Evolutionary conservation across 2,797 vertebrate genomes (phyloP), one percentile per base, ranked within the genome.

Genomic region (Chromobotia macracanthus): DNA sequence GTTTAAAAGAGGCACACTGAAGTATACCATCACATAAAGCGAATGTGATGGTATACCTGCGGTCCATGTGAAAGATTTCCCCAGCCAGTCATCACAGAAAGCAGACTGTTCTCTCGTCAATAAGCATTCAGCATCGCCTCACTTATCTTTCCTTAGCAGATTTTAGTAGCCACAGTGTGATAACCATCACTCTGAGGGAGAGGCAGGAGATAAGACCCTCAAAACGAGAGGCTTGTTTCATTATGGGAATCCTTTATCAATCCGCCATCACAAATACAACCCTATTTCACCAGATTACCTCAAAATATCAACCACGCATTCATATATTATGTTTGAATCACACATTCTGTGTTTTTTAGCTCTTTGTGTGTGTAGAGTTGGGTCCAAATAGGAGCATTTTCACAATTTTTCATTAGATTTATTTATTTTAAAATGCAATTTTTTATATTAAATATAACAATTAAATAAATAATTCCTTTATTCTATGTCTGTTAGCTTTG

Each of bases 61-160:
- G 66, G 41, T 63, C 75, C 16, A 38, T 74, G 61, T 72, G 75
- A 74, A 80, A 83, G 71, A 75, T 81, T 78, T 82, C 67, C 72
- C 61, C 65, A 79, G 81, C 48, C 75, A 81, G 79, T 72, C 79
- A 67, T 83, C 78, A 75, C 70, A 44, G 71, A 82, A 80, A 70
- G 13, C 58, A 55, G 66, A 80, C 58, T 68, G 44, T 79, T 79
- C 63, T 31, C 84, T 79, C 6, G 48, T 85, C 81, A 83, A 83
- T 81, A 85, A 69, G 66, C 75, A 75, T 79, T 82, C 75, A 76
- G 38, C 75, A 46, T 66, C 21, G 11, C 65, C 66, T 78, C 78
- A 85, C 84, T 83, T 85, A 85, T 85, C 84, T 85, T 81, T 81
- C 63, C 78, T 85, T 80, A 78, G 81, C 84, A 85, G 84, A 85